Evolutionary conservation across 2,797 vertebrate genomes (phyloP).

Genomic region (Carcharodon carcharias): DNA sequence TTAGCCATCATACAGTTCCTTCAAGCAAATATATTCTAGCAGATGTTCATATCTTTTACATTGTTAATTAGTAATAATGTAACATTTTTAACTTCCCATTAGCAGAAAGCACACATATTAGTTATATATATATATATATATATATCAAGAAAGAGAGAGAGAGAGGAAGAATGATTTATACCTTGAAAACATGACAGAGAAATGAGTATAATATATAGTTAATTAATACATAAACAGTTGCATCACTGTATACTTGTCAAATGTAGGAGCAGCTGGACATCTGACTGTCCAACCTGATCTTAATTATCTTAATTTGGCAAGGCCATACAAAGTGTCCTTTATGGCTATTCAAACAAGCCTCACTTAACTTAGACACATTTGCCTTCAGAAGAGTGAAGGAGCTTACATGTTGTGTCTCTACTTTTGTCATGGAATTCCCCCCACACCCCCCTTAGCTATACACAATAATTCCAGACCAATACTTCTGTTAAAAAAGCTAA

Average conservation of each 20-base stretch:
- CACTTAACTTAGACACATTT: not conserved
- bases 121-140: not conserved
- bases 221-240: not conserved
- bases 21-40: not conserved
- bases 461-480: not conserved
- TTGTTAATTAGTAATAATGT: not conserved
- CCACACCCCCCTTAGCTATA: not conserved
- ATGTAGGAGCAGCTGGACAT: not conserved
- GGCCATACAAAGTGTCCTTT: not conserved
- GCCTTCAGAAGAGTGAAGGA: not conserved
- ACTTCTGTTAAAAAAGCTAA: not conserved
- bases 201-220: not conserved
- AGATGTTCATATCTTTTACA: not conserved
- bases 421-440: not conserved
- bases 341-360: not conserved
- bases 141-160: no score
- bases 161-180: not conserved
- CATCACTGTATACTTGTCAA: slow-evolving; percentile 21
- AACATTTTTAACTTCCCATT: not conserved
- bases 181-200: not conserved
- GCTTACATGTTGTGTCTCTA: not conserved
- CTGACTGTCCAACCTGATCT: not conserved
- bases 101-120: not conserved
- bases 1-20: no score
- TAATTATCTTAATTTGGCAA: slow-evolving; percentile 3